Percentiles rank a stretch among this genome's conserved stretches.
These are phyloP conservation scores for Conchocele bisecta DNA, from an alignment of 2,888 invertebrate genomes.

Conservation along the genomic window DNA sequence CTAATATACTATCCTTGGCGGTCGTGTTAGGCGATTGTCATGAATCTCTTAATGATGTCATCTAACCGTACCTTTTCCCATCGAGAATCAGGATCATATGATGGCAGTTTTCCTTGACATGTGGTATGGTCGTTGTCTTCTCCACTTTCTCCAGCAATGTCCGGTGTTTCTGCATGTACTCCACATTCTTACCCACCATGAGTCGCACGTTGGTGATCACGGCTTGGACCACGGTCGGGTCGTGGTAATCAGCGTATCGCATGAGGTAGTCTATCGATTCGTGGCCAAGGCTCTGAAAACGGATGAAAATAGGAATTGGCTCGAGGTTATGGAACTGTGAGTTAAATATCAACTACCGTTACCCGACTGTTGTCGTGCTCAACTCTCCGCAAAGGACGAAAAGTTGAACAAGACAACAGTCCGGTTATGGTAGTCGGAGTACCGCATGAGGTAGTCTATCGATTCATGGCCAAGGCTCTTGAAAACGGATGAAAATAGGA, in stretches of 20 bases:
- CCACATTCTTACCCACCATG: constrained; percentile 56
- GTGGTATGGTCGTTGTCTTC: constrained; percentile 38
- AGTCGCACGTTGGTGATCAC: constrained; percentile 47
- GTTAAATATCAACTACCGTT: no score
- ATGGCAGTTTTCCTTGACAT: constrained; percentile 58
- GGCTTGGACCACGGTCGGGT: constrained; percentile 32
- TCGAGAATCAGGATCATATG: constrained; percentile 70
- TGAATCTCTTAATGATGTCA: background rate
- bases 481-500: no score
- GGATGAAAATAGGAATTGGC: no score
- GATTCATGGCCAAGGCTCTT: no score
- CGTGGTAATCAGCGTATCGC: constrained; percentile 17
- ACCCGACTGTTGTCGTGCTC: no score
- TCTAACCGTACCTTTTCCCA: constrained; percentile 65
- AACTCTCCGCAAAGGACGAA: no score
- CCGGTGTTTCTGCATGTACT: constrained; percentile 60
- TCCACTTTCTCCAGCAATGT: constrained; percentile 51
- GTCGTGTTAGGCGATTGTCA: no score
- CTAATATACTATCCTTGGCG: no score
- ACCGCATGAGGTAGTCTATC: no score
- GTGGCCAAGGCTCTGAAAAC: constrained; percentile 39
- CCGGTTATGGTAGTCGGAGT: no score
- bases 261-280: constrained; percentile 46
- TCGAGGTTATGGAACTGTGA: background rate
- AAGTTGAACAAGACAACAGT: no score